A percentile compares a stretch with the other conserved stretches of the same genome.
phyloP scores from a whole-genome alignment of 2,113 vertebrate species.

The Muntiacus muntjak region DNA sequence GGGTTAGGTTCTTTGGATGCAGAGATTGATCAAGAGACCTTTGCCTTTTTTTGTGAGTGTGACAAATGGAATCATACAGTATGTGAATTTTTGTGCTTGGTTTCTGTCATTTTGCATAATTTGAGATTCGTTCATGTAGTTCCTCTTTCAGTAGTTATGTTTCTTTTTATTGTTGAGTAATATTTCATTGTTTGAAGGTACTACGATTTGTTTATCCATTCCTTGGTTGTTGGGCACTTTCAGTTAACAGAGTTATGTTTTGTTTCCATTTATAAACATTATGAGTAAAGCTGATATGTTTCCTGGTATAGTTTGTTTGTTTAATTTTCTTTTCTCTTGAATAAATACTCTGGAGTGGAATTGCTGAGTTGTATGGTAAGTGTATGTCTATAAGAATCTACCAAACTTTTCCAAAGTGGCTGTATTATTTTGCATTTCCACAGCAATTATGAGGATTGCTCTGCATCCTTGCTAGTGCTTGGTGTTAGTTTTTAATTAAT shows the following conservation, averaged over 20 bases:
- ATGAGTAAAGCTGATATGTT: background rate
- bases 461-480: background rate
- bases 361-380: background rate
- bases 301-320: background rate
- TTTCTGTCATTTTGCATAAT: background rate
- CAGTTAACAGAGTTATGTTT: background rate
- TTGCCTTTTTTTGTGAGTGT: background rate
- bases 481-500: background rate
- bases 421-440: background rate
- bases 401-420: background rate
- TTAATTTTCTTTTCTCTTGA: background rate
- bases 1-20: background rate
- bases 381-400: background rate
- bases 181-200: background rate
- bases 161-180: constrained; percentile 24
- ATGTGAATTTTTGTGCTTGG: background rate
- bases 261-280: background rate
- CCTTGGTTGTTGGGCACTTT: background rate
- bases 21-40: background rate
- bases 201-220: background rate
- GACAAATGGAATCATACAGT: background rate
- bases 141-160: background rate
- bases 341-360: background rate
- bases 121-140: background rate
- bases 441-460: background rate